These are phyloP conservation scores for Euzophera pinguis DNA, from an alignment of 2,888 invertebrate genomes.

Conservation along the genomic window DNA sequence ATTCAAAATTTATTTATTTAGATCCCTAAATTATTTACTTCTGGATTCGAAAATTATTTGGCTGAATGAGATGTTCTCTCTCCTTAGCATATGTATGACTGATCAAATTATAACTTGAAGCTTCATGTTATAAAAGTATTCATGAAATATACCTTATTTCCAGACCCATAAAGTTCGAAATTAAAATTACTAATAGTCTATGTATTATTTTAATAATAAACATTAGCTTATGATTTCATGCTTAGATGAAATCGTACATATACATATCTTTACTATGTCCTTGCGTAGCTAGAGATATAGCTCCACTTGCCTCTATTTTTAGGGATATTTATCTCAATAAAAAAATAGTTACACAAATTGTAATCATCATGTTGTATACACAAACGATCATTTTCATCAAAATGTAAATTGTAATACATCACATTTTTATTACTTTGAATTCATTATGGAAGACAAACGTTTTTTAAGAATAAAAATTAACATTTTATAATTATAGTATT, in stretches of 20 bases:
- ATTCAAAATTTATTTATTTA: slow-evolving; percentile 26
- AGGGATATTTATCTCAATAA: too few species aligned
- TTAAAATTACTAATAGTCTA: slow-evolving; percentile 13
- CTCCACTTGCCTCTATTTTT: slow-evolving; percentile 10
- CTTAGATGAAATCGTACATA: slow-evolving; percentile 9
- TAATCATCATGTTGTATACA: too few species aligned
- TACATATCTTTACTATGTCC: slow-evolving; percentile 12
- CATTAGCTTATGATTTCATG: slow-evolving; percentile 12
- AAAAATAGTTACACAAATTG: too few species aligned
- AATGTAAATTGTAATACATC: too few species aligned
- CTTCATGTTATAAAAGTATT: background rate
- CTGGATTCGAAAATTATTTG: slow-evolving; percentile 13
- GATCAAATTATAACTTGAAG: too few species aligned
- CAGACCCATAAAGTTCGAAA: slow-evolving; percentile 13
- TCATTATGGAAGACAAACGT: too few species aligned
- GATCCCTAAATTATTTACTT: slow-evolving; percentile 5
- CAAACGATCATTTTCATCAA: too few species aligned
- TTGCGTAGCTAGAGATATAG: slow-evolving; percentile 1
- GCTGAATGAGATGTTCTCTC: slow-evolving; percentile 1
- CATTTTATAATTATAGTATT: too few species aligned
- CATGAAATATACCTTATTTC: slow-evolving; percentile 5
- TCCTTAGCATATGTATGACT: too few species aligned
- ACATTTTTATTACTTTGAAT: too few species aligned
- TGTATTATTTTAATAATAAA: slow-evolving; percentile 11
- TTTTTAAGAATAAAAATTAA: too few species aligned